Evolutionary conservation across 2,113 vertebrate genomes (phyloP).

Genomic region (Anser cygnoides): DNA sequence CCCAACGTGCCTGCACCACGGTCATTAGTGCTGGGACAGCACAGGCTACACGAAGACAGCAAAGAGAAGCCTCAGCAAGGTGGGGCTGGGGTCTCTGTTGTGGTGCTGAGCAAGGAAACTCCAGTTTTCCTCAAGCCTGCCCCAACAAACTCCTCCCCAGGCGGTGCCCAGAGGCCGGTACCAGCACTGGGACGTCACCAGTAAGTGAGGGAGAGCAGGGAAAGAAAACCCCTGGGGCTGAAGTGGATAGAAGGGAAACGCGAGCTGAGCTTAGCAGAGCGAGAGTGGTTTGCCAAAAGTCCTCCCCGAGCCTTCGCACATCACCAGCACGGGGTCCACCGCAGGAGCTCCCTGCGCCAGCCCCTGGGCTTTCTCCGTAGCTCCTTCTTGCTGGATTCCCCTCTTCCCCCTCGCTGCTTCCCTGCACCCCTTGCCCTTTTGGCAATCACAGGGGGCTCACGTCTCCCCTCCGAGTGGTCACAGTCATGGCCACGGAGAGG

Average conservation of each 20-base stretch:
- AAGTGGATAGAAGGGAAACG: background rate
- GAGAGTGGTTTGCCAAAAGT: background rate
- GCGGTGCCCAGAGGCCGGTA: background rate
- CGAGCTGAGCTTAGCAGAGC: background rate
- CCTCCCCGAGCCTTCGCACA: background rate
- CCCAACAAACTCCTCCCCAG: background rate
- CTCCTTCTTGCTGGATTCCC: background rate
- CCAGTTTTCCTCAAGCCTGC: background rate
- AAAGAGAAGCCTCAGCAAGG: no score
- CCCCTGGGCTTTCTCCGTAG: background rate
- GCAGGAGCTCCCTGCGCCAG: background rate
- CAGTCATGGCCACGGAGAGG: conserved; percentile 41
- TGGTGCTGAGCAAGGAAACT: background rate
- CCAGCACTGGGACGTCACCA: background rate
- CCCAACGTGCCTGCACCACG: background rate
- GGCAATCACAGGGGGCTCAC: no score
- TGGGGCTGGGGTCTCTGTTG: background rate
- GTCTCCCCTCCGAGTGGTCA: background rate
- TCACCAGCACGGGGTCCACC: no score
- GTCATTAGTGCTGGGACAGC: no score
- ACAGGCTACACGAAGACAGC: no score
- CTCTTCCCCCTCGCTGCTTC: no score
- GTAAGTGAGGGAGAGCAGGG: background rate
- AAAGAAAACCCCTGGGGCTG: background rate
- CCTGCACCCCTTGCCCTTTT: no score